Percentiles rank a stretch among this genome's conserved stretches.
These are phyloP conservation scores for Micrasema minimum DNA, from an alignment of 1,140 invertebrate species.

Conservation along the genomic window DNA sequence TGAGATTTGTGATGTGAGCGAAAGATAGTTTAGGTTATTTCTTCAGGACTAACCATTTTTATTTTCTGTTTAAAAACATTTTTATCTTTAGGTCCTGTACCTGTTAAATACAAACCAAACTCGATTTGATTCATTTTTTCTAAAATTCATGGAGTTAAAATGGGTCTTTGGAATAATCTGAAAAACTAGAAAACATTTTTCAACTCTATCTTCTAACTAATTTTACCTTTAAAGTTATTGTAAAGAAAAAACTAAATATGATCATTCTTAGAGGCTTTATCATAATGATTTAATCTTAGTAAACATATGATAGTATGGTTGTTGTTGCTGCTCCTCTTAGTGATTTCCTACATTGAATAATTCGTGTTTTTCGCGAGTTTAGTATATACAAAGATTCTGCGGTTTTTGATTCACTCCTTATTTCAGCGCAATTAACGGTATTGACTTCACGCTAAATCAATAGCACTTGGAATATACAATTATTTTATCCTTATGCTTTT, in stretches of 20 bases:
- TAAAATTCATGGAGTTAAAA: constrained; percentile 44
- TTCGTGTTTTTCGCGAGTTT: background rate
- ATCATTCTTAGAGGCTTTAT: constrained; percentile 43
- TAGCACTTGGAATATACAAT: constrained; percentile 19
- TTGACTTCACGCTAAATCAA: constrained; percentile 23
- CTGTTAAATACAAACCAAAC: constrained; percentile 43
- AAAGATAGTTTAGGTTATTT: constrained; percentile 52
- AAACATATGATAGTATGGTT: constrained; percentile 42
- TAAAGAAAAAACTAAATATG: constrained; percentile 44
- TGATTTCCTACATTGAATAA: constrained; percentile 2
- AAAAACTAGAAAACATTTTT: constrained; percentile 39
- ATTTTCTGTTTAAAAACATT: constrained; percentile 42
- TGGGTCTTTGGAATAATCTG: constrained; percentile 17
- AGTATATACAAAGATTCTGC: constrained; percentile 32
- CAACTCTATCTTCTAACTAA: constrained; percentile 37
- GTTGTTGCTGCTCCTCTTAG: background rate
- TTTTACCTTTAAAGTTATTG: constrained; percentile 38
- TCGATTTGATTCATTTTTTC: constrained; percentile 48
- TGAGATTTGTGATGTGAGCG: constrained; percentile 54
- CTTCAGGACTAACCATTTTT: constrained; percentile 18
- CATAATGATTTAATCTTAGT: constrained; percentile 49
- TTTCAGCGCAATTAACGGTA: constrained; percentile 9
- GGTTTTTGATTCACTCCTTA: background rate
- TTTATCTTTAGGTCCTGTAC: constrained; percentile 38
- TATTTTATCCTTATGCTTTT: constrained; percentile 20